These are phyloP conservation scores for Aradus depressus DNA, from an alignment of 2,888 invertebrate species.

Conservation along the genomic window DNA sequence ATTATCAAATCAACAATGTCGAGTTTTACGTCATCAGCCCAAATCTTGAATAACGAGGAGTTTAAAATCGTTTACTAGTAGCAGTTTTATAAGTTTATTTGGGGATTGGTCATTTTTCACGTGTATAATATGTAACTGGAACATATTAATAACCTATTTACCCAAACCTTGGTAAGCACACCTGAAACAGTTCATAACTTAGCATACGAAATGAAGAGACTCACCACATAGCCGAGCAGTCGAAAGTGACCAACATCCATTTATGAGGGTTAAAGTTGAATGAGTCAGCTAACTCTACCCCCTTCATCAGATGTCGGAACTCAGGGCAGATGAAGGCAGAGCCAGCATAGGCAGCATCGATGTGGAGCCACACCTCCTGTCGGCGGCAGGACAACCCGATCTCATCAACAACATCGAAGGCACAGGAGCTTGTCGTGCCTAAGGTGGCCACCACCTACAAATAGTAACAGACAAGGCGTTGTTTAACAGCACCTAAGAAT, in stretches of 20 bases:
- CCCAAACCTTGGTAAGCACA: too few relatives aligned
- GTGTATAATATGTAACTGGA: too few relatives aligned
- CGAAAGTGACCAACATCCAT: slow-evolving; percentile 98
- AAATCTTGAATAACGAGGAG: too few relatives aligned
- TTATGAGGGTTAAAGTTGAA: slow-evolving; percentile 99
- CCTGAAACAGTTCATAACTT: too few relatives aligned
- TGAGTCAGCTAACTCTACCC: slow-evolving; percentile 81
- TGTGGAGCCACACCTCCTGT: slow-evolving; percentile 76
- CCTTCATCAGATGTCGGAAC: slow-evolving; percentile 79
- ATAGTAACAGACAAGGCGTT: slow-evolving; percentile 1
- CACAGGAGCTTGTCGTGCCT: slow-evolving; percentile 79
- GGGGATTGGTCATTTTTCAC: too few relatives aligned
- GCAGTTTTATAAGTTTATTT: too few relatives aligned
- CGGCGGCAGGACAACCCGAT: slow-evolving; percentile 64
- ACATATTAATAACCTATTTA: too few relatives aligned
- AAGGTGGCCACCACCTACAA: slow-evolving; percentile 54
- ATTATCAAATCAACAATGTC: too few relatives aligned
- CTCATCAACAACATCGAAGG: slow-evolving; percentile 67
- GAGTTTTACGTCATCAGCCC: too few relatives aligned
- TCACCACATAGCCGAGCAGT: slow-evolving; percentile 95
- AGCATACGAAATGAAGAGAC: too few relatives aligned
- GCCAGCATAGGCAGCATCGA: slow-evolving; percentile 92
- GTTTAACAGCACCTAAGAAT: too few relatives aligned
- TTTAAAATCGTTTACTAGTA: too few relatives aligned
- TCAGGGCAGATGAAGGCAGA: slow-evolving; percentile 96